Conservation (phyloP, 1,140 invertebrate genomes). For the Tetraneura akinire region DNA sequence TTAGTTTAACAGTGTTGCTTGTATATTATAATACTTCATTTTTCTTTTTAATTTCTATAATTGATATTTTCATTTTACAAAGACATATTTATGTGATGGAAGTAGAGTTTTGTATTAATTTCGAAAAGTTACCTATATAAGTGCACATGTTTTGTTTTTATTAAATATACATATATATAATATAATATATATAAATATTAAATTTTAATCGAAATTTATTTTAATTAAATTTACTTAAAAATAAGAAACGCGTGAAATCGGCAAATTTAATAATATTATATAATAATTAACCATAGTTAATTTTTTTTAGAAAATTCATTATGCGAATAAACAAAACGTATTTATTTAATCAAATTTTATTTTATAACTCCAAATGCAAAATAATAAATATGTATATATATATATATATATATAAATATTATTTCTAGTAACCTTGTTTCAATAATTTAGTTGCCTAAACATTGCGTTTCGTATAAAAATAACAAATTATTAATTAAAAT, state of each 20-base stretch:
- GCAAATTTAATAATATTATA: no score
- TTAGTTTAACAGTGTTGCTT: background rate
- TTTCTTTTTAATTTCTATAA: conserved; percentile 1
- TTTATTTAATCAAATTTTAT: background rate
- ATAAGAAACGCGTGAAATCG: conserved; percentile 7
- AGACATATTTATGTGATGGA: background rate
- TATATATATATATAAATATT: background rate
- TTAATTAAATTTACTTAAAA: background rate
- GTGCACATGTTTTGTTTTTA: background rate
- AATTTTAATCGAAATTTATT: conserved; percentile 5
- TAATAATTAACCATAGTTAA: background rate
- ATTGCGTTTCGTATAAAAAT: background rate
- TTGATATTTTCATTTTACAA: conserved; percentile 3
- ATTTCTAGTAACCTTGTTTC: background rate
- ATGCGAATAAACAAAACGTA: background rate
- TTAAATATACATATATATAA: background rate
- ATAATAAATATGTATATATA: no score
- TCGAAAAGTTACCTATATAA: background rate
- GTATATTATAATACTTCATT: conserved; percentile 12
- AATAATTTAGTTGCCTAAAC: background rate
- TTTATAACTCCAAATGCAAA: background rate
- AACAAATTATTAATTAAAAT: conserved; percentile 28
- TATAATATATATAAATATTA: conserved; percentile 12
- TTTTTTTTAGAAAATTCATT: background rate
- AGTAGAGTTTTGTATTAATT: background rate